Evolutionary conservation across 1,140 invertebrate species (phyloP), one percentile per base, ranked within the genome.

Genomic region (Melanaphis sacchari): DNA sequence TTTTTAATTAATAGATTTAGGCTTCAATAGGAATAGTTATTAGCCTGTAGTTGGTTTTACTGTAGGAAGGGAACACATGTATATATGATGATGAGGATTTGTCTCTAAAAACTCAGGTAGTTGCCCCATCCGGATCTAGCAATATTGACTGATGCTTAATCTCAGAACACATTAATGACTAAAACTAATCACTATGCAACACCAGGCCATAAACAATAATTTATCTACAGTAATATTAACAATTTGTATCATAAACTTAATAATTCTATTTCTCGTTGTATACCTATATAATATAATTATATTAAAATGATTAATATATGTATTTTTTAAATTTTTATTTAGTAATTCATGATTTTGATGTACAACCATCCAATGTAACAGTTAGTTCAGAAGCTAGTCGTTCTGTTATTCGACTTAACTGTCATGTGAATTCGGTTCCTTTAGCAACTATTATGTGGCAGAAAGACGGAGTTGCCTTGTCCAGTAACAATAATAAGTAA

Each of bases 381-480:
- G 46, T 92, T 52, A 84, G 43, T 92, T 84, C 91, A 91, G 90
- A 91, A 91, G 66, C 41, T 84, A 84, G 91, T 82, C 81, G 93
- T 52, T 41, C 94, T 8, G 41, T 93, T 21, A n/a, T 93, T 21
- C 24, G 94, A 82, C 54, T 94, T 6, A 76, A 90, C 21, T 94
- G 94, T 93, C 85, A 40, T 90, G 94, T 94, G 26, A 94, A 94
- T 21, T 94, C 94, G 21, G 76, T 93, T 87, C 94, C 94, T n/a
- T 81, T 54, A 52, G 94, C 94, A 26, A 81, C 85, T 24, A 94
- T 94, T 40, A 91, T 41, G 3, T 94, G 94, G 94, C 49, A 93
- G 22, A 93, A 90, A 66, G 90, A 94, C 54, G 93, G 90, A n/a
- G 43, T 93, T 59, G 90, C 90, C 76, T 91, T 94, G 89, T 94